phyloP scores from a whole-genome alignment of 2,888 invertebrate genomes.

The Sepiola atlantica region DNA sequence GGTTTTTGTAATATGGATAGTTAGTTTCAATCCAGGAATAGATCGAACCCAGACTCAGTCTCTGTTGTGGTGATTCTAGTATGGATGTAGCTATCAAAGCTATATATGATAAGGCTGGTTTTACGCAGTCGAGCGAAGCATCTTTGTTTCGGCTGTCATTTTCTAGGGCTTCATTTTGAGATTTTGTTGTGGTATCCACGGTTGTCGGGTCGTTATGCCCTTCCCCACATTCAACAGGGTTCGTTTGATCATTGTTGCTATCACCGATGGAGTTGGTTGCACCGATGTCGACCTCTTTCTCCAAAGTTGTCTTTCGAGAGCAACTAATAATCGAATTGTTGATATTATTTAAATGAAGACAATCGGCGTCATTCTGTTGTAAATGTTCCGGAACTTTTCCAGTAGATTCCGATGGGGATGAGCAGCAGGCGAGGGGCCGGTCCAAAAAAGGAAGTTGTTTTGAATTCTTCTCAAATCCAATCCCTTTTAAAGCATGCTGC shows the following conservation, averaged over 20 bases:
- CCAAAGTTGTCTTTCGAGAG: neutral
- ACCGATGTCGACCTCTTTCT: neutral
- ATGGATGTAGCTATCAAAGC: constrained; percentile 73
- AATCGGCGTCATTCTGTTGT: neutral
- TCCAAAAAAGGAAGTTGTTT: neutral
- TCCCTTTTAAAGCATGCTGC: neutral
- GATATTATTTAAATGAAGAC: neutral
- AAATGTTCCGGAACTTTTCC: neutral
- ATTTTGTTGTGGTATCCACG: neutral
- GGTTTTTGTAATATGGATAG: constrained; percentile 71
- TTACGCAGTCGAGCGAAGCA: constrained; percentile 52
- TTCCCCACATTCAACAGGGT: neutral
- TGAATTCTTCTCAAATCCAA: neutral
- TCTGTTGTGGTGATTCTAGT: constrained; percentile 67
- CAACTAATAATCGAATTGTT: neutral
- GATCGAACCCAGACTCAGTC: constrained; percentile 72
- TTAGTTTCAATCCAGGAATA: constrained; percentile 73
- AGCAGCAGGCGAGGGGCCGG: neutral
- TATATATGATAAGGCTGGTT: constrained; percentile 72
- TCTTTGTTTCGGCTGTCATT: neutral
- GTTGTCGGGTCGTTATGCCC: neutral
- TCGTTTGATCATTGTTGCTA: neutral
- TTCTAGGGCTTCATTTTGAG: neutral
- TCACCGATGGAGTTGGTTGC: neutral
- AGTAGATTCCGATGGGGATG: neutral